These are phyloP conservation scores for Lasioglossum oenotherae DNA, from an alignment of 2,888 invertebrate species.

Conservation along the genomic window DNA sequence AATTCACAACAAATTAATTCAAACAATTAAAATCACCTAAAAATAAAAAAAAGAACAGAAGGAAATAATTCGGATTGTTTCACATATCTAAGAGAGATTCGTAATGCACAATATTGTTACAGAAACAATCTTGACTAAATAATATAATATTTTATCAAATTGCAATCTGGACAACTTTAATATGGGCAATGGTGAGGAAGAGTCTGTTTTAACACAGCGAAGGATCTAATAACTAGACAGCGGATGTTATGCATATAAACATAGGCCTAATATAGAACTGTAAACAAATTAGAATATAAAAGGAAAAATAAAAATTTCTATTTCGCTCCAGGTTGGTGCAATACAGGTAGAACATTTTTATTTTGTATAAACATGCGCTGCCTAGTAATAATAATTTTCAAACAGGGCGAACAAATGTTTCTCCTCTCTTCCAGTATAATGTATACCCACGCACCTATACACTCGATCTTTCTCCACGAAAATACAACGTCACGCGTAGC, in stretches of 20 bases:
- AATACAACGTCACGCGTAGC: slow-evolving; percentile 28
- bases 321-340: too few relatives aligned
- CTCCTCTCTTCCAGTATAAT: neutral
- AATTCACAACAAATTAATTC: neutral
- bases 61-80: neutral
- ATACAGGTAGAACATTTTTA: too few relatives aligned
- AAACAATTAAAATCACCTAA: too few relatives aligned
- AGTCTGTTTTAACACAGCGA: neutral
- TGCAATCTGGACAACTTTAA: neutral
- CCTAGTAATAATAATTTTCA: neutral
- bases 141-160: neutral
- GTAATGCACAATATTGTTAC: neutral
- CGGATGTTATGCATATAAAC: too few relatives aligned
- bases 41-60: neutral
- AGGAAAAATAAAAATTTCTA: too few relatives aligned
- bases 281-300: too few relatives aligned
- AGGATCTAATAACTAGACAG: neutral
- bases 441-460: slow-evolving; percentile 44
- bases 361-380: too few relatives aligned
- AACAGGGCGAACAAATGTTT: neutral
- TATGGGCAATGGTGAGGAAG: neutral
- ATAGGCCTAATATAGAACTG: too few relatives aligned
- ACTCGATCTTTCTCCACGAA: slow-evolving; percentile 6
- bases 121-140: neutral
- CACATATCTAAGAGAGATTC: neutral